Conservation (phyloP, 2,888 invertebrate genomes). For the Melanophora roralis region DNA sequence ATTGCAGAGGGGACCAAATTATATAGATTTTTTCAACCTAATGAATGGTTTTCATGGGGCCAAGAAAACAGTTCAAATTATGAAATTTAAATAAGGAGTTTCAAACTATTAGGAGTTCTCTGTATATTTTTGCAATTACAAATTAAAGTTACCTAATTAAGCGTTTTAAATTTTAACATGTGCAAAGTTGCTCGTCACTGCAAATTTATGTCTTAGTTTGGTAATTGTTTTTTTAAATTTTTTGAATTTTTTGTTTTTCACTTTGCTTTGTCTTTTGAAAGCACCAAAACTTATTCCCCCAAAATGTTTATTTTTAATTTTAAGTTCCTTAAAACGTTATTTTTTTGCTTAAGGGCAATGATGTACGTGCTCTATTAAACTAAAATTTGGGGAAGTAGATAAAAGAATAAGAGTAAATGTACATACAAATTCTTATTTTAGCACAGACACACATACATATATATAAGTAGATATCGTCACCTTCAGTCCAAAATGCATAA, state of each 20-base stretch:
- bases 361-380: not conserved
- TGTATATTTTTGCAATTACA: no score
- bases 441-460: no score
- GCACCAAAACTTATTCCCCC: not conserved
- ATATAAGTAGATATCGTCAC: no score
- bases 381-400: not conserved
- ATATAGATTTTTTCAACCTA: no score
- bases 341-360: not conserved
- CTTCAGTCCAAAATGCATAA: no score
- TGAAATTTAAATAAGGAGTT: no score
- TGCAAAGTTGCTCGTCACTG: not conserved
- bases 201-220: not conserved
- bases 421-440: not conserved
- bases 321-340: not conserved
- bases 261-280: not conserved
- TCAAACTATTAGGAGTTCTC: no score
- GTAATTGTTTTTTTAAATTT: not conserved
- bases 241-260: not conserved
- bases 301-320: not conserved
- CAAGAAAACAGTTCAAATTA: no score
- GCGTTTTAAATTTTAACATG: no score
- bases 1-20: no score
- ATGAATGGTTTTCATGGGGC: no score
- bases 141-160: no score
- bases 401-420: not conserved